phyloP scores from a whole-genome alignment of 2,797 vertebrate genomes.

The Coregonus suidteri region DNA sequence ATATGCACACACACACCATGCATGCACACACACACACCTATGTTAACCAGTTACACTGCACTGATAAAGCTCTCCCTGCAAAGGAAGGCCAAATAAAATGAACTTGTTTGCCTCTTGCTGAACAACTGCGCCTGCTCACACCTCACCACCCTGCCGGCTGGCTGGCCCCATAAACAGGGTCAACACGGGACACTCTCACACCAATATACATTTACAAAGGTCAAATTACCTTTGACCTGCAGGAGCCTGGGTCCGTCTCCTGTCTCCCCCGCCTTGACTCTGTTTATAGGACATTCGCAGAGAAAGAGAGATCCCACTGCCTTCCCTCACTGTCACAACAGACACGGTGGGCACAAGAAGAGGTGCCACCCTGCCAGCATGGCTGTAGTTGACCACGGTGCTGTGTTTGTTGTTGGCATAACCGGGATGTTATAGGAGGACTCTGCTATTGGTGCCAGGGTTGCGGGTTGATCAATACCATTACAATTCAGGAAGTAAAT shows the following conservation, averaged over 20 bases:
- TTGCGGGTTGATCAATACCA: not conserved
- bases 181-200: not conserved
- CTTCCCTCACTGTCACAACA: not conserved
- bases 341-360: not conserved
- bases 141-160: not conserved
- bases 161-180: not conserved
- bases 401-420: not conserved
- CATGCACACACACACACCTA: not conserved
- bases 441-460: not conserved
- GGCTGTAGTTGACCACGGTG: not conserved
- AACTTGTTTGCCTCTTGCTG: not conserved
- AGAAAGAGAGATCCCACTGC: not conserved
- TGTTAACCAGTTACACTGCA: not conserved
- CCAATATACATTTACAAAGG: not conserved
- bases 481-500: not conserved
- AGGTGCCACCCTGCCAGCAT: not conserved
- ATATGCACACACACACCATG: constrained; percentile 4
- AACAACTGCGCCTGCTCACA: not conserved
- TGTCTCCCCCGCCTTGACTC: not conserved
- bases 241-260: not conserved
- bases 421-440: not conserved
- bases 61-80: not conserved
- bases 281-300: not conserved
- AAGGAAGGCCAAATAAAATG: not conserved
- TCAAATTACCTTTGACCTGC: not conserved